Conservation (phyloP, 2,113 vertebrate species). For the Nestor notabilis region DNA sequence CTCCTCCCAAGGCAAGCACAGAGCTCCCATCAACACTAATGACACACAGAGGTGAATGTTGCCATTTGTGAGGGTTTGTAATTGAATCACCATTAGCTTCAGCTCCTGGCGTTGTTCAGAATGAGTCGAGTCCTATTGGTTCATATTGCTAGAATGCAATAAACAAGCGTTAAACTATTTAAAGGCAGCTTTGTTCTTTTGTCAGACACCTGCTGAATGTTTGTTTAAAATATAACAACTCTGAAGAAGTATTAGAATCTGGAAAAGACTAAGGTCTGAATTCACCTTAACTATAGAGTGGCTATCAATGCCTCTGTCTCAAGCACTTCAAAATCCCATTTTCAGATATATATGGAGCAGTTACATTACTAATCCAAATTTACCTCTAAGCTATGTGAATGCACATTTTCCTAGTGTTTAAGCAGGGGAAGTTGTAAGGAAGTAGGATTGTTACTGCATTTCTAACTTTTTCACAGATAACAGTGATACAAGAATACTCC, state of each 20-base stretch:
- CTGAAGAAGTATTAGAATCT: constrained; percentile 11
- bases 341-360: not conserved
- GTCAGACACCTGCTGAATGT: constrained; percentile 32
- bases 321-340: not conserved
- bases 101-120: not conserved
- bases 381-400: not conserved
- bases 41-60: constrained; percentile 23
- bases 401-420: not conserved
- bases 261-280: constrained; percentile 26
- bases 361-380: not conserved
- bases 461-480: not conserved
- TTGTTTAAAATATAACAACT: constrained; percentile 51
- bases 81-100: constrained; percentile 65
- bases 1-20: constrained; percentile 66
- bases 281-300: constrained; percentile 24
- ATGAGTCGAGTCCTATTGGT: constrained; percentile 27
- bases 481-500: not conserved
- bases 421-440: not conserved
- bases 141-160: constrained; percentile 27
- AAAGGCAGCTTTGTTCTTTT: constrained; percentile 54
- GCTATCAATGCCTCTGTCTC: not conserved
- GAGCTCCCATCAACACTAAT: constrained; percentile 68
- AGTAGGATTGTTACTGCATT: constrained; percentile 8
- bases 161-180: constrained; percentile 63
- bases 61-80: not conserved